Conservation (phyloP, 37 sponge, comb jelly and placozoan species). For the Mnemiopsis leidyi region DNA sequence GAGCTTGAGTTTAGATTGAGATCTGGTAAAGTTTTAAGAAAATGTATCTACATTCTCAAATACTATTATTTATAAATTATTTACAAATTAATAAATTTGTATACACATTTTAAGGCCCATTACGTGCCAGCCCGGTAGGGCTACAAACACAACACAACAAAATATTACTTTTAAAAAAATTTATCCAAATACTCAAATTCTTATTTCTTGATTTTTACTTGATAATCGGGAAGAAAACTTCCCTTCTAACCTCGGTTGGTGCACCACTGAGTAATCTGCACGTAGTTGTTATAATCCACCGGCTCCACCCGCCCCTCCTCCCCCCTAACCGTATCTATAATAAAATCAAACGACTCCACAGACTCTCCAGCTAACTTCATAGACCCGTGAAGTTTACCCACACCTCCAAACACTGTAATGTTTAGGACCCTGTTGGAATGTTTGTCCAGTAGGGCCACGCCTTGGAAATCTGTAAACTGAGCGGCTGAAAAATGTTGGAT, state of each 20-base stretch:
- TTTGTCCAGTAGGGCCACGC: conserved; percentile 16
- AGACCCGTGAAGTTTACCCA: conserved; percentile 6
- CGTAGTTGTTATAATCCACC: conserved; percentile 28
- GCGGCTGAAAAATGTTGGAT: neutral
- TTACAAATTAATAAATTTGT: too few species aligned
- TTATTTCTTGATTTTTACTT: too few species aligned
- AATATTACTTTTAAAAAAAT: too few species aligned
- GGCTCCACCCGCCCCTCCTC: conserved; percentile 12
- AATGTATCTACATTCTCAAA: too few species aligned
- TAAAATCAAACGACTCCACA: conserved; percentile 48
- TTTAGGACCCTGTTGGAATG: conserved; percentile 63
- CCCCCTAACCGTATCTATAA: neutral
- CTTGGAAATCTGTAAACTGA: neutral
- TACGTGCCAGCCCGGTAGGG: too few species aligned
- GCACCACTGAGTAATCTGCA: conserved; percentile 54
- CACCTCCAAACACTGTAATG: neutral
- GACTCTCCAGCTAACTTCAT: neutral
- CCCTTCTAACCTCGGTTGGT: neutral
- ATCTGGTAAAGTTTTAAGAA: too few species aligned
- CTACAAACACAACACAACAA: too few species aligned
- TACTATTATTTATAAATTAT: too few species aligned
- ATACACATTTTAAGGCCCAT: too few species aligned
- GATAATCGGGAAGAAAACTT: too few species aligned
- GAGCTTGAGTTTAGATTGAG: too few species aligned
- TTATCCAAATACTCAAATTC: too few species aligned